Evolutionary conservation across 2,113 vertebrate genomes (phyloP).

Genomic region (Phaetusa simplex): DNA sequence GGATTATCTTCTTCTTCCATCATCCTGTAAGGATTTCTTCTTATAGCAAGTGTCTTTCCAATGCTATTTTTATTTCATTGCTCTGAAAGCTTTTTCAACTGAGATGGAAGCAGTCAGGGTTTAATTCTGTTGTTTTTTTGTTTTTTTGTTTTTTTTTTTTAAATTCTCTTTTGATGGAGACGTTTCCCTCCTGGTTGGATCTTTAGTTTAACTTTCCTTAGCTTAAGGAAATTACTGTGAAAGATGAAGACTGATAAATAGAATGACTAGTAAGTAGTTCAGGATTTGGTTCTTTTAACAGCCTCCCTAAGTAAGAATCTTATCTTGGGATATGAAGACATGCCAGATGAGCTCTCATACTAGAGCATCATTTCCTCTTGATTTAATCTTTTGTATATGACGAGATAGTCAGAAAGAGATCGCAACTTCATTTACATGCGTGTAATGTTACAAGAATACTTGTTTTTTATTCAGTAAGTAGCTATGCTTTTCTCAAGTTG

Average conservation of each 20-base stretch:
- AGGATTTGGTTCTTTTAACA: not conserved
- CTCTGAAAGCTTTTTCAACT: not conserved
- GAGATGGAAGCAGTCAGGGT: not conserved
- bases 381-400: not conserved
- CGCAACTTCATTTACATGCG: not conserved
- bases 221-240: not conserved
- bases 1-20: not conserved
- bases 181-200: not conserved
- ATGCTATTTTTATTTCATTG: not conserved
- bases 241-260: not conserved
- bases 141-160: too few species aligned
- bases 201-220: not conserved
- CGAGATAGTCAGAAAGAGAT: not conserved
- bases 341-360: not conserved
- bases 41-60: not conserved
- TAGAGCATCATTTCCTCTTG: not conserved
- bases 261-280: not conserved
- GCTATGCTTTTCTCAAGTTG: not conserved
- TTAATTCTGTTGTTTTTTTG: not conserved
- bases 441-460: not conserved
- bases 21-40: not conserved
- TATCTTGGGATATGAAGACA: not conserved
- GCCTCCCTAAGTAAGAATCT: not conserved
- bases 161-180: not conserved
- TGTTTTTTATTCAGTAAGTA: not conserved